Base-by-base conservation (phyloP, 2,113 vertebrate genomes). In the Neopipo cinnamomea region DNA sequence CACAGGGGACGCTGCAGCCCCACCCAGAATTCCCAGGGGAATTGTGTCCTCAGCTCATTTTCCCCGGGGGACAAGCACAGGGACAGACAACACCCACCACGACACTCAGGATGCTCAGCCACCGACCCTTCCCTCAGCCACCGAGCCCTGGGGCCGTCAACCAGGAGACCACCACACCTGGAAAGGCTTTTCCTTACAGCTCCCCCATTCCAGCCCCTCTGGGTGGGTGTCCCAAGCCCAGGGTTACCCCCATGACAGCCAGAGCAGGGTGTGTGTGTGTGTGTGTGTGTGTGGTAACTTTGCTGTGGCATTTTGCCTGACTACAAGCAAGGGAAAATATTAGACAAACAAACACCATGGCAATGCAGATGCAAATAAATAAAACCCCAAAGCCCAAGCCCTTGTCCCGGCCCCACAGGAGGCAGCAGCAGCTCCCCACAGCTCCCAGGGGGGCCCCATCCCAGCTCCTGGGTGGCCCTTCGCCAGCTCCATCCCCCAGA, bases 381-480 rank as follows among this genome's bases (percentile, higher is more conserved):
- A 19, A 87, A 30, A 21, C 5, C 18, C 35, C 28, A 22, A 44
- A 6, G 28, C 53, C 63, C 14, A 49, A 12, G 1, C 25, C 33
- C 25, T 11, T 8, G 30, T 65, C 33, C 82, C 11, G 3, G 28
- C 39, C 4, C 20, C 0, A 5, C 59, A 39, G 65, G 70, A 86
- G 59, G 88, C 82, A 25, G 94, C 61, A 63, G 71, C 55, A 24
- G n/a, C 58, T 63, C 61, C 59, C 21, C 17, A 0, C 17, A 6
- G 70, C 18, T 84, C 42, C 61, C 1, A 0, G 20, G 20, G 1
- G 1, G 35, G 31, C 16, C 0, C 0, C 47, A 19, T 15, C 24
- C 1, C 0, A 0, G 11, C 50, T 75, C 37, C 63, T 31, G 76
- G 59, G 58, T 50, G 77, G 65, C 47, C 50, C 42, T 0, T 0